Evolutionary conservation across 2,797 vertebrate genomes (phyloP).

Genomic region (Chromis chromis): DNA sequence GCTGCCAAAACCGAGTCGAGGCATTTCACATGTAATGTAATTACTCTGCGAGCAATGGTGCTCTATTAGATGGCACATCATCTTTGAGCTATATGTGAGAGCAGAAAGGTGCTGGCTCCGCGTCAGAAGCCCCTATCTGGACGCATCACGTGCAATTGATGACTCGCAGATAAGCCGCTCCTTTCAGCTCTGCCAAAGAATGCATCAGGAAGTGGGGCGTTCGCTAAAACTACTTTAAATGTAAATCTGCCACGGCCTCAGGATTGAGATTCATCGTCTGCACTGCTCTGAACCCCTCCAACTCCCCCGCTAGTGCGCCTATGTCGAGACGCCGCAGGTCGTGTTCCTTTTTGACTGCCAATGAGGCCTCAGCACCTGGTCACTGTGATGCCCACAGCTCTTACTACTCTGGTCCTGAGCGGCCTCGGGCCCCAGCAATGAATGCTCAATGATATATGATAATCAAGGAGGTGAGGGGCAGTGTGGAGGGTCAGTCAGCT

Average conservation of each 20-base stretch:
- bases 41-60: slow-evolving; percentile 60
- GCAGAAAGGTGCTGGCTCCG: slow-evolving; percentile 61
- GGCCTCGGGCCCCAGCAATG: slow-evolving; percentile 30
- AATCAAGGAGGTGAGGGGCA: slow-evolving; percentile 41
- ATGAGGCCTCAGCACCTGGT: slow-evolving; percentile 66
- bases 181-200: slow-evolving; percentile 73
- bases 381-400: slow-evolving; percentile 47
- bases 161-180: slow-evolving; percentile 80
- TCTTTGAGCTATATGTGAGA: slow-evolving; percentile 64
- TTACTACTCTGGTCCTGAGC: slow-evolving; percentile 38
- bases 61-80: slow-evolving; percentile 70
- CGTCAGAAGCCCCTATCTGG: slow-evolving; percentile 64
- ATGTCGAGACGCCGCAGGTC: slow-evolving; percentile 67
- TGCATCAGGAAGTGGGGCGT: slow-evolving; percentile 81
- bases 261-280: slow-evolving; percentile 84
- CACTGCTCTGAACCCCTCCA: slow-evolving; percentile 63
- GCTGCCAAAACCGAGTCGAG: slow-evolving; percentile 44
- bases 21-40: slow-evolving; percentile 63
- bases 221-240: slow-evolving; percentile 87
- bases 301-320: slow-evolving; percentile 65
- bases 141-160: slow-evolving; percentile 78
- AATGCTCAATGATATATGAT: slow-evolving; percentile 49
- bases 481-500: slow-evolving; percentile 37
- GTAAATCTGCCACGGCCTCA: slow-evolving; percentile 83
- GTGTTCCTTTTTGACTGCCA: slow-evolving; percentile 68